Conservation (phyloP, 2,113 vertebrate genomes). For the Physeter macrocephalus region DNA sequence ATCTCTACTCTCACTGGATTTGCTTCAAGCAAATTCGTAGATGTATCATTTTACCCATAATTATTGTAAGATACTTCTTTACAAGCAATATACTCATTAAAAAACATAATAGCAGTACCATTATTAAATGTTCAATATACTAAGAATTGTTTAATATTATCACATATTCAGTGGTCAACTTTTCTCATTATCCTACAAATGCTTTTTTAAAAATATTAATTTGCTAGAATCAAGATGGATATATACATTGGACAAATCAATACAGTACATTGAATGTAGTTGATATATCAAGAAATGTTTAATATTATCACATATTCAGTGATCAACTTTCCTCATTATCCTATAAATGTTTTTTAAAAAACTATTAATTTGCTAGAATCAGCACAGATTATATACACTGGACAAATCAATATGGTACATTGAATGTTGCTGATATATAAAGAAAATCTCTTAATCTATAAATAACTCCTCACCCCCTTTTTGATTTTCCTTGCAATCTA, state of each 20-base stretch:
- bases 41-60: not conserved
- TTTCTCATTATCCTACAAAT: not conserved
- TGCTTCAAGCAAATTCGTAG: not conserved
- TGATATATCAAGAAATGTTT: not conserved
- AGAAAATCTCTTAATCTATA: not conserved
- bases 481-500: not conserved
- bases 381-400: not conserved
- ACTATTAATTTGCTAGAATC: not conserved
- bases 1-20: not conserved
- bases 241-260: too few relatives aligned
- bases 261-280: too few relatives aligned
- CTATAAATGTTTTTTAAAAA: not conserved
- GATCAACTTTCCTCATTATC: not conserved
- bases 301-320: not conserved
- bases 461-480: rapidly evolving
- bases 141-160: not conserved
- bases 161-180: not conserved
- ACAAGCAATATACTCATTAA: not conserved
- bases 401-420: not conserved
- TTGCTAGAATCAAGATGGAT: too few relatives aligned
- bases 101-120: not conserved
- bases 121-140: not conserved
- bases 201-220: not conserved
- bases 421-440: not conserved
- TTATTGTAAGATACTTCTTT: not conserved